Percentiles rank a stretch among this genome's conserved stretches.
These are phyloP conservation scores for Fundulus diaphanus DNA, from an alignment of 2,797 vertebrate species.

Conservation along the genomic window DNA sequence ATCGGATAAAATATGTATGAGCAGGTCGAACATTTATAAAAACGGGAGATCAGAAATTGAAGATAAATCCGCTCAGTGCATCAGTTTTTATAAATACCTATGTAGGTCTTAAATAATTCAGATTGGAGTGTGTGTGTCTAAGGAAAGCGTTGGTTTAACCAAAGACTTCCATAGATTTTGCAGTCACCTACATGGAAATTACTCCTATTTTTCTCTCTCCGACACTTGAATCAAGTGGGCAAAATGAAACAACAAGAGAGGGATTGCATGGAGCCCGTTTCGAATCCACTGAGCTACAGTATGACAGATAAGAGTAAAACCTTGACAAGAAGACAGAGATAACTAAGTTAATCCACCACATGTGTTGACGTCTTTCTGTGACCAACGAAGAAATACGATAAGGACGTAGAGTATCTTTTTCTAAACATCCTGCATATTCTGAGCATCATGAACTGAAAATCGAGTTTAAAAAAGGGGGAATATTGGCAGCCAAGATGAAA, in stretches of 20 bases:
- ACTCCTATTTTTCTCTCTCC: conserved; percentile 20
- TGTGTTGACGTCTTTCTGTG: background rate
- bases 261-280: conserved; percentile 44
- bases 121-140: background rate
- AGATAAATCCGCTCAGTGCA: background rate
- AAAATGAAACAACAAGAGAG: conserved; percentile 34
- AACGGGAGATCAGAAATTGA: background rate
- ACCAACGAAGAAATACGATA: conserved; percentile 37
- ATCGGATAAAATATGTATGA: no score
- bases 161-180: background rate
- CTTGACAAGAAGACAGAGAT: conserved; percentile 17
- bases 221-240: conserved; percentile 41
- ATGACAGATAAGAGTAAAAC: conserved; percentile 2
- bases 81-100: background rate
- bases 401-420: conserved; percentile 30
- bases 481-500: background rate
- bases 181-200: conserved; percentile 5
- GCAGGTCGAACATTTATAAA: background rate
- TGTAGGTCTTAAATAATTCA: no score
- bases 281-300: background rate
- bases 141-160: background rate
- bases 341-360: conserved; percentile 15
- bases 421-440: background rate
- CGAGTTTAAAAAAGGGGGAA: background rate
- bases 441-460: conserved; percentile 2